Conservation (phyloP, 2,113 vertebrate genomes). For the Megatriorchis doriae region DNA sequence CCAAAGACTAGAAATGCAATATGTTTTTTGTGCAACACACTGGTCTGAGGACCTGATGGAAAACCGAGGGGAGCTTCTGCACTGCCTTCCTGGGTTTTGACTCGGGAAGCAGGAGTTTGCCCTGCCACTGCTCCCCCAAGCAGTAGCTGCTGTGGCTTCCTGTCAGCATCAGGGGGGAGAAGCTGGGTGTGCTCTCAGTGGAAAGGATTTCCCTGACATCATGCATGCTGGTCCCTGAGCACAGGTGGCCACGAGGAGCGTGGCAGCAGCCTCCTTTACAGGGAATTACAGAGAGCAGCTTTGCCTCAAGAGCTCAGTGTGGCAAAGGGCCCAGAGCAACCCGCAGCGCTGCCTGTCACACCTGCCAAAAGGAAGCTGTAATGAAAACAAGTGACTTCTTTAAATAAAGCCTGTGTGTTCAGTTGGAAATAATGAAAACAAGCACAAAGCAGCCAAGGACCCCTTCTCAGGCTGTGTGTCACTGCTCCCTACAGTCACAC, state of each 20-base stretch:
- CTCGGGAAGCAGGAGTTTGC: background rate
- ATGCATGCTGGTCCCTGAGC: fast-evolving
- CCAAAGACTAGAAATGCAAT: background rate
- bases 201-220: background rate
- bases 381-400: background rate
- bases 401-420: background rate
- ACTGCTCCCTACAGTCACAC: background rate
- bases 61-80: background rate
- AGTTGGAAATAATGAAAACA: background rate
- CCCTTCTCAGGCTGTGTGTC: background rate
- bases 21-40: background rate
- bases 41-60: background rate
- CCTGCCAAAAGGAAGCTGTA: background rate
- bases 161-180: fast-evolving
- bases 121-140: fast-evolving
- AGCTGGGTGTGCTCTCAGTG: background rate
- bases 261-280: background rate
- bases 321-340: background rate
- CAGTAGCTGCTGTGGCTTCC: background rate
- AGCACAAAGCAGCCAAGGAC: background rate
- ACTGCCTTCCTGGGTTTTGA: background rate
- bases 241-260: background rate
- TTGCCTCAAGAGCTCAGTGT: background rate
- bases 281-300: background rate
- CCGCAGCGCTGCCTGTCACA: background rate